Percentiles rank a stretch among this genome's conserved stretches.
Conservation (phyloP, 2,888 invertebrate genomes). For the Leptarthrus brevirostris region DNA sequence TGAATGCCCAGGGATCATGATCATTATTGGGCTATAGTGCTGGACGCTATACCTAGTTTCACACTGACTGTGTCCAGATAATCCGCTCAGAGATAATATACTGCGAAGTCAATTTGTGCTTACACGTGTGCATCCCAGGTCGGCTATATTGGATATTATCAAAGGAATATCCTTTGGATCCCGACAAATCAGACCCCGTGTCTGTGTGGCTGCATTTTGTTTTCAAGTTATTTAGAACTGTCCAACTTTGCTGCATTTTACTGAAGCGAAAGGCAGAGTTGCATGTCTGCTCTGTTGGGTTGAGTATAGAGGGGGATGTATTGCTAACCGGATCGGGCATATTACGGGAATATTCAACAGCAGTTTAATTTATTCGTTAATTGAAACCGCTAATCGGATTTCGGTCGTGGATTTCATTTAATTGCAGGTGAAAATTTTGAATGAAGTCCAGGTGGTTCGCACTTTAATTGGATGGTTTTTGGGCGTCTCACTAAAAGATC, state of each 20-base stretch:
- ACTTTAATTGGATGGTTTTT: no score
- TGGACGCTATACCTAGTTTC: not conserved
- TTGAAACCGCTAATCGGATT: conserved; percentile 53
- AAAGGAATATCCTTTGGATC: conserved; percentile 21
- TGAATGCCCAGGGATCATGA: no score
- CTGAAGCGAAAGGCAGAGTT: not conserved
- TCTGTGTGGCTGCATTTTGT: not conserved
- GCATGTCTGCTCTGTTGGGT: conserved; percentile 12
- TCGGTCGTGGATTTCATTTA: conserved; percentile 52
- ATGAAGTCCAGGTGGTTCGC: no score
- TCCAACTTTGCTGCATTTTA: not conserved
- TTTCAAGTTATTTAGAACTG: conserved; percentile 24
- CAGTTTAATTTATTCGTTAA: conserved; percentile 54
- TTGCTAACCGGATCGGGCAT: not conserved
- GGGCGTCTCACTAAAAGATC: no score
- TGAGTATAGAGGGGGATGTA: not conserved
- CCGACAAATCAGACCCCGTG: not conserved
- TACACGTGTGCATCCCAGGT: conserved; percentile 36
- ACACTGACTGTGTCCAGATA: conserved; percentile 29
- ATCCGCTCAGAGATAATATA: conserved; percentile 46
- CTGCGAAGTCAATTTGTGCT: conserved; percentile 47
- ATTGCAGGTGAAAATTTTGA: conserved; percentile 44
- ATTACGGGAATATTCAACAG: conserved; percentile 48
- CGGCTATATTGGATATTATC: conserved; percentile 25
- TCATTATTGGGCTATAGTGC: not conserved